Evolutionary conservation across 2,113 vertebrate genomes (phyloP), one percentile per base, ranked within the genome.

Genomic region (Proterorhinus semilunaris): DNA sequence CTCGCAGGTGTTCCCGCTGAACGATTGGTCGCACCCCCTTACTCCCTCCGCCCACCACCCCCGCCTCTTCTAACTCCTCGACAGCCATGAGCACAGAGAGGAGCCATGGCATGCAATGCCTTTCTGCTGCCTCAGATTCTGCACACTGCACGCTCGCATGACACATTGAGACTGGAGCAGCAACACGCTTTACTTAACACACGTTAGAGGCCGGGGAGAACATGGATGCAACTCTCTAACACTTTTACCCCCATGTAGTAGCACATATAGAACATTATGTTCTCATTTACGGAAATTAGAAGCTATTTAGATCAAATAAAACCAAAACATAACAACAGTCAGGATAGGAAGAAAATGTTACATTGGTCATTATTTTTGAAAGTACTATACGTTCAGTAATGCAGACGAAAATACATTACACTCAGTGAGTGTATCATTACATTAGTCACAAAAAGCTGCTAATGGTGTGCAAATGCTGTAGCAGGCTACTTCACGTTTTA

Each of bases 11-110:
- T 72, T 76, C 78, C 83, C 46, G 78, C 79, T 61, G 78, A 15
- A 51, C 42, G 87, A 92, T 93, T 93, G 92, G 92, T 92, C 91
- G 90, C 92, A 90, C 92, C 92, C 91, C 87, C 88, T 80, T 88
- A 27, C 54, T 78, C 62, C 71, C 83, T 83, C 87, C 87, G 74
- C 90, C 89, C 82, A 86, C 70, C 2, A 11, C 44, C 65, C 65
- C 81, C 77, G 74, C 91, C 81, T 45, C 74, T 77, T 74, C 65
- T 47, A 54, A 36, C 62, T 21, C 42, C 43, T 69, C 7, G 13
- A 68, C 67, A 63, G 66, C 82, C 72, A 82, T 55, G 65, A 78
- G 72, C 66, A 72, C 64, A 65, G 70, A 72, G 67, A 81, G 65
- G 72, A 65, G 55, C 73, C 53, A 71, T 47, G 75, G 72, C 69